Evolutionary conservation across 37 sponge, comb jelly and placozoan species (phyloP).

Genomic region (Halichondria panicea): DNA sequence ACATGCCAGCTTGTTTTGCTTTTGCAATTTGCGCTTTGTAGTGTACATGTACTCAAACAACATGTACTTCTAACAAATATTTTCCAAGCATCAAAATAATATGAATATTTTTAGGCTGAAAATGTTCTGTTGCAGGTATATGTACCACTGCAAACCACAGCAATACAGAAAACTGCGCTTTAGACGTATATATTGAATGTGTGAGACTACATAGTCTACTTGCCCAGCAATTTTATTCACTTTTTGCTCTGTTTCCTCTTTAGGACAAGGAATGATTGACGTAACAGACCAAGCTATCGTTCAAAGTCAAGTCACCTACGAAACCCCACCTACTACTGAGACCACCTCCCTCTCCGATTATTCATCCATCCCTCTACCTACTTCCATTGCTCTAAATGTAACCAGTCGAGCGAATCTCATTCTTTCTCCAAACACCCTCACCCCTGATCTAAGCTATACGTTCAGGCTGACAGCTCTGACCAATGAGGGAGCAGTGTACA

Average conservation of each 20-base stretch:
- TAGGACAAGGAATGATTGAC: slow-evolving; percentile 57
- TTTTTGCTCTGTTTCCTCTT: neutral
- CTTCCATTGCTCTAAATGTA: neutral
- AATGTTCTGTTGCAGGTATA: no score
- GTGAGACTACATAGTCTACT: neutral
- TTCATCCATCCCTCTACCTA: neutral
- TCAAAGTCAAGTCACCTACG: slow-evolving; percentile 14
- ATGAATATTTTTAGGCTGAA: no score
- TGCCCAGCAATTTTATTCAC: neutral
- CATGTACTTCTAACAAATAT: no score
- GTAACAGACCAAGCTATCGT: neutral
- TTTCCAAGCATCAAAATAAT: no score
- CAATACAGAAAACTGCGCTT: neutral
- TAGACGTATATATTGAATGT: neutral
- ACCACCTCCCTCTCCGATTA: no score
- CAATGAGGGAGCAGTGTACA: slow-evolving; percentile 16
- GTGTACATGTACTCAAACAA: no score
- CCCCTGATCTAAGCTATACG: slow-evolving; percentile 27
- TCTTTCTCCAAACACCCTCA: slow-evolving; percentile 23
- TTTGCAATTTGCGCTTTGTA: no score
- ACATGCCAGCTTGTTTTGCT: no score
- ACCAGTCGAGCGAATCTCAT: slow-evolving; percentile 35
- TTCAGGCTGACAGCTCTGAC: slow-evolving; percentile 51
- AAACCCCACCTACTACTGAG: neutral
- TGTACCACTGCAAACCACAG: neutral